A percentile compares a stretch with the other conserved stretches of the same genome.
phyloP scores from a whole-genome alignment of 2,888 invertebrate species.

The Dastarcus helophoroides region DNA sequence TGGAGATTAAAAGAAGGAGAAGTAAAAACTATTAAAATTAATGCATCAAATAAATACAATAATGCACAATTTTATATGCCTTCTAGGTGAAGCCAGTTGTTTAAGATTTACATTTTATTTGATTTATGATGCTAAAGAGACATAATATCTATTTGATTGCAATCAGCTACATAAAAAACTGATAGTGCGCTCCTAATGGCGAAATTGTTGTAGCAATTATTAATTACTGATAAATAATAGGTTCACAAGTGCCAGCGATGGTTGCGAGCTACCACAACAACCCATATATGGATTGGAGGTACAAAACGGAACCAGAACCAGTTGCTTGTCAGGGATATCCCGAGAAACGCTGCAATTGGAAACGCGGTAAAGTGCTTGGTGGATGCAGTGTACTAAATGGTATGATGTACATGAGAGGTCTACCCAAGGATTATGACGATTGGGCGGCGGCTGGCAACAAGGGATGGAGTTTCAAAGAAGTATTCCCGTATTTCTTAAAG shows the following conservation, averaged over 20 bases:
- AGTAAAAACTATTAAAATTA: too few relatives aligned
- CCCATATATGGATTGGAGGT: constrained; percentile 53
- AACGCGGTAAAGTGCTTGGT: constrained; percentile 58
- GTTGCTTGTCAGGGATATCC: constrained; percentile 46
- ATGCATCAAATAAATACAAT: too few relatives aligned
- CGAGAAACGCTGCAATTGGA: constrained; percentile 51
- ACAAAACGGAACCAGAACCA: constrained; percentile 51
- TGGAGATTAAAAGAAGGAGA: too few relatives aligned
- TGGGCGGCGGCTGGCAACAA: constrained; percentile 62
- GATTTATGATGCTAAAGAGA: too few relatives aligned
- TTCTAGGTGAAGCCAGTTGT: too few relatives aligned
- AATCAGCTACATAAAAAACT: too few relatives aligned
- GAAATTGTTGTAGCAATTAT: too few relatives aligned
- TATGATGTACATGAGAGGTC: constrained; percentile 76
- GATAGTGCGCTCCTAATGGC: too few relatives aligned
- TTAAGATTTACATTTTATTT: too few relatives aligned
- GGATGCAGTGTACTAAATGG: constrained; percentile 65
- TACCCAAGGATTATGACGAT: constrained; percentile 60
- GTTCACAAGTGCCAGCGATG: constrained; percentile 48
- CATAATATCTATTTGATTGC: too few relatives aligned
- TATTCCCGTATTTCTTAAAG: constrained; percentile 59
- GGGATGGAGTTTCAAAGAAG: constrained; percentile 71
- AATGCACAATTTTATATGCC: too few relatives aligned
- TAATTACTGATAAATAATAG: too few relatives aligned
- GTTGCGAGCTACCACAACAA: constrained; percentile 51